Base-by-base conservation (phyloP, 2,888 invertebrate species). In the Syrista parreyssii region DNA sequence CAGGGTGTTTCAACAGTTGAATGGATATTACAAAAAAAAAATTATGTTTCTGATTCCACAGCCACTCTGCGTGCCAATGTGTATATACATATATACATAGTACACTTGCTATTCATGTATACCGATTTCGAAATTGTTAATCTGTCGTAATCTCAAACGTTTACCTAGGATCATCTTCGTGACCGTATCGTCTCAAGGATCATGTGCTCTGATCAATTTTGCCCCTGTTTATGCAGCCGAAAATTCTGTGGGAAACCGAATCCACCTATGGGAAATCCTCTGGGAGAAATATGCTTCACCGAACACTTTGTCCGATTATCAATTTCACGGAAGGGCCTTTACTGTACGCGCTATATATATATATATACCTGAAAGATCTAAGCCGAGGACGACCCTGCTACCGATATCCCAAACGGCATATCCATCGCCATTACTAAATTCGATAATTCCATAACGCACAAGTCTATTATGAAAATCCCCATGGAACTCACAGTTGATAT, bases 251-350 rank as follows among this genome's bases (percentile, higher is more conserved):
- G 40, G 40, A 55, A 55, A 55, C 40, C 15, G 15, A 55, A 55
- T 55, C 40, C 40, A 23, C 23, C 40, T 55, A 55, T 55, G 23
- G 40, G 40, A 55, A 68, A 36, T 73, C n/a, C 23, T 6, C 34
- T 11, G n/a, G 34, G 34, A 35, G 36, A 69, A 40, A 69, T 75
- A 35, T 40, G 74, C 68, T 69, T 9, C 71, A 30, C 12, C 35
- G 12, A 55, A 12, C 71, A 36, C 68, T 77, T 77, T 36, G 69
- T 75, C 68, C 71, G 33, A 75, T 77, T 69, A 77, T 77, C 71
- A 74, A 77, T 55, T 30, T 36, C 31, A 11, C 34, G 73, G 71
- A 71, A 71, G 31, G 71, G 71, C 71, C 40, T 55, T 55, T 55
- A 23, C 23, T 23, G 23, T 55, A 55, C 40, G 15, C 0, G 6